These are phyloP conservation scores for Cliona cf. orientalis DNA, from an alignment of 37 sponge, comb jelly and placozoan genomes.

Conservation along the genomic window DNA sequence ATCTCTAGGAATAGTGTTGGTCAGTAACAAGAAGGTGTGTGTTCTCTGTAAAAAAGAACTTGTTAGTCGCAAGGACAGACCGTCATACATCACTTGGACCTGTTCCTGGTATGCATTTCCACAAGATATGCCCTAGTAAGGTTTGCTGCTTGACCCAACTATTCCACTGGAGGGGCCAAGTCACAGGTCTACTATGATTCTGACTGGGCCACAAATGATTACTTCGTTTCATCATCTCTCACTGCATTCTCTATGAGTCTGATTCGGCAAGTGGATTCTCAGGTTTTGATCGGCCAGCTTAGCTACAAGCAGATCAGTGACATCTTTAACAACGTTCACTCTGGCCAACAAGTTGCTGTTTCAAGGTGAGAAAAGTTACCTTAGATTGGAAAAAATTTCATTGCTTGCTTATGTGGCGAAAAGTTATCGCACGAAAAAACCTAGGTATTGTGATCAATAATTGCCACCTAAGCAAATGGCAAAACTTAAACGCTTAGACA, in stretches of 20 bases:
- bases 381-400: too few relatives aligned
- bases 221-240: constrained; percentile 25
- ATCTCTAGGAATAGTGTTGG: constrained; percentile 27
- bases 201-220: constrained; percentile 5
- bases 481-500: too few relatives aligned
- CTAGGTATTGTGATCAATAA: too few relatives aligned
- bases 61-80: constrained; percentile 23
- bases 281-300: constrained; percentile 45
- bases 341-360: too few relatives aligned
- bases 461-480: too few relatives aligned
- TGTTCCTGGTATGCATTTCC: constrained; percentile 46
- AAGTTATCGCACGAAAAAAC: too few relatives aligned
- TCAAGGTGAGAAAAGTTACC: too few relatives aligned
- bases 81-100: constrained; percentile 27
- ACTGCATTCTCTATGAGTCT: constrained; percentile 45
- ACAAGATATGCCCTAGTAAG: constrained; percentile 20
- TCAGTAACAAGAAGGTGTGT: constrained; percentile 8
- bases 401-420: too few relatives aligned
- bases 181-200: constrained; percentile 9
- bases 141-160: constrained; percentile 28
- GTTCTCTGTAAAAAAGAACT: constrained; percentile 3
- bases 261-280: constrained; percentile 16
- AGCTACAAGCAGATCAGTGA: constrained; percentile 50
- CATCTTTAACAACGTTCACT: constrained; percentile 47
- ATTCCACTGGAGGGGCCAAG: neutral